Base-by-base conservation (phyloP, 2,797 vertebrate genomes). In the Parauchenoglanis punctatus region DNA sequence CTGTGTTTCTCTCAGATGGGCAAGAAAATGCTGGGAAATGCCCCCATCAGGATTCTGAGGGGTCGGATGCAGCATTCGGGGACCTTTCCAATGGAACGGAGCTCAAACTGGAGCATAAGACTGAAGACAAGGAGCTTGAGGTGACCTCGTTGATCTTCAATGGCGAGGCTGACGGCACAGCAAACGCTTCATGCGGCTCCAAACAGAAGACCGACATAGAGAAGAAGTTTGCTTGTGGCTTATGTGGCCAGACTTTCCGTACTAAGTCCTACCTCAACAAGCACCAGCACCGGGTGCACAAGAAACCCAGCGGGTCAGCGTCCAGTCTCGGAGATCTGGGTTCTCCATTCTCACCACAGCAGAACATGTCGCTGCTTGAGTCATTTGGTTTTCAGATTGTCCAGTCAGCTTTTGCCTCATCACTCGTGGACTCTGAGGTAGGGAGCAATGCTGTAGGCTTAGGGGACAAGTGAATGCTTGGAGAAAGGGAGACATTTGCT, bases 261-360 rank as follows among this genome's bases (percentile, higher is more conserved):
- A 99, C 99, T 61, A 99, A 98, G 95, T 99, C 98, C 95, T 99
- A 99, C 94, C 97, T 99, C 97, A 99, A 98, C 96, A 99, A 99
- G 94, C 98, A 99, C 94, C 97, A 98, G 95, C 98, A 99, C 94
- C 97, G 99, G 95, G 98, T 99, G 91, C 99, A 99, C 93, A 97
- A 97, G 91, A 94, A 97, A 96, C 83, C 87, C 31, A 81, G 0
- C 20, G 96, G 94, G 49, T 95, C 96, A 2, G 93, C 96, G 0
- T 77, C 98, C 85, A 96, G 96, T 83, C 94, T 98, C 75, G 94
- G 97, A 88, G 93, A 97, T 87, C 93, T 97, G 81, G 90, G 94
- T 83, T 99, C 98, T 18, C 98, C 99, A 52, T 99, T 99, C 92
- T 99, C 98, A 86, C 97, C 98, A 63, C 99, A 99, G 94, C 98